Base-by-base conservation (phyloP, 2,113 vertebrate genomes). In the Poecilia latipinna region DNA sequence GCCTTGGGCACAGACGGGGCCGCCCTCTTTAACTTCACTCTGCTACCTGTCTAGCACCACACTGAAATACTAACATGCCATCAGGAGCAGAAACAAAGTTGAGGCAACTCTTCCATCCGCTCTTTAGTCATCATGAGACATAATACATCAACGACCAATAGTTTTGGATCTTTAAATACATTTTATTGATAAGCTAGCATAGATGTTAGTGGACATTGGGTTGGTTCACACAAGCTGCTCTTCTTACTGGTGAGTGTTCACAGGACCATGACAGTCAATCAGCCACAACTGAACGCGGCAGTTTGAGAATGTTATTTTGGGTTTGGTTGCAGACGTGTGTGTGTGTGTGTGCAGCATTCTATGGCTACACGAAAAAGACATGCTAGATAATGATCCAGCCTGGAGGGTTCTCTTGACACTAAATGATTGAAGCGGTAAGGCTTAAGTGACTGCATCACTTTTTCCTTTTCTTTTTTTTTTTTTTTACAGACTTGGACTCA, bases 1-100 rank as follows among this genome's bases (percentile, higher is more conserved):
- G 51, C 82, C 68, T 29, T 3, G 13, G 80, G 77, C 71, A 83
- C 28, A 33, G 44, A 80, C 72, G 72, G 74, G 65, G 65, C 83
- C 71, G 70, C 61, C 68, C 54, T 67, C 64, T 86, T 83, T 71
- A 74, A 71, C 78, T 64, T 48, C 1, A 12, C 72, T 72, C 74
- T 63, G 68, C 68, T 74, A 61, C 74, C 75, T 79, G 48, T 79
- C 78, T 42, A 61, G 70, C 13, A 70, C 48, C 67, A 4, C 63
- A 26, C 37, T 22, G 29, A 19, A 66, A 65, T 61, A 75, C 44
- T 11, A n/a, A 69, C 67, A 54, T 63, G 62, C 44, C 51, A 11
- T n/a, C 51, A n/a, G n/a, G 35, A 60, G 26, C 60, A 39, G 61
- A 67, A 24, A 4, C 29, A 7, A 48, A 72, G 60, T 60, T 61